Conservation (phyloP, 2,113 vertebrate species). For the Corythornis cristatus region DNA sequence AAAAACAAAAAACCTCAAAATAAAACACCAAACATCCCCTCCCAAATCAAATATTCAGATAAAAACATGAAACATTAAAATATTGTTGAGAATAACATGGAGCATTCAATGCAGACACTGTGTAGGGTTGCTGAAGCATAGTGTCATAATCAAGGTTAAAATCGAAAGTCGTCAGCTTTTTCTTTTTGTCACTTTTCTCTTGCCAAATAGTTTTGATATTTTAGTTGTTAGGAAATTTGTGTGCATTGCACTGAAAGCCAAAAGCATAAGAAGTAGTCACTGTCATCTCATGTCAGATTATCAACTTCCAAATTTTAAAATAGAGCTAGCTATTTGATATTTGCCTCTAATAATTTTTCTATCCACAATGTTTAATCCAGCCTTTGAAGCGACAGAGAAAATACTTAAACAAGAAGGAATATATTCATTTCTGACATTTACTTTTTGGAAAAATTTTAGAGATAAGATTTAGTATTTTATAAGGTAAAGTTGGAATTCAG, state of each 20-base stretch:
- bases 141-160: background rate
- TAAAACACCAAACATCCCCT: background rate
- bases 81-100: background rate
- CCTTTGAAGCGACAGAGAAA: background rate
- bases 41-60: background rate
- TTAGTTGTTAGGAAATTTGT: background rate
- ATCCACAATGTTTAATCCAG: background rate
- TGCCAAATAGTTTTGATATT: background rate
- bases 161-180: background rate
- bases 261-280: background rate
- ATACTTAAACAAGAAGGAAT: background rate
- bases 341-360: background rate
- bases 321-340: background rate
- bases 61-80: background rate
- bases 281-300: background rate
- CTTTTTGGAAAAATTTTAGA: background rate
- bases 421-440: background rate
- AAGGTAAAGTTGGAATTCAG: background rate
- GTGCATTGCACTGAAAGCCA: conserved; percentile 1
- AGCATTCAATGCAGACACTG: background rate
- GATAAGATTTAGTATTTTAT: background rate
- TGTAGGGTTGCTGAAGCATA: background rate
- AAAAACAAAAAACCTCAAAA: conserved; percentile 19
- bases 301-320: background rate
- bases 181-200: background rate